These are phyloP conservation scores for Heliconius cydno DNA, from an alignment of 2,888 invertebrate species.

Conservation along the genomic window DNA sequence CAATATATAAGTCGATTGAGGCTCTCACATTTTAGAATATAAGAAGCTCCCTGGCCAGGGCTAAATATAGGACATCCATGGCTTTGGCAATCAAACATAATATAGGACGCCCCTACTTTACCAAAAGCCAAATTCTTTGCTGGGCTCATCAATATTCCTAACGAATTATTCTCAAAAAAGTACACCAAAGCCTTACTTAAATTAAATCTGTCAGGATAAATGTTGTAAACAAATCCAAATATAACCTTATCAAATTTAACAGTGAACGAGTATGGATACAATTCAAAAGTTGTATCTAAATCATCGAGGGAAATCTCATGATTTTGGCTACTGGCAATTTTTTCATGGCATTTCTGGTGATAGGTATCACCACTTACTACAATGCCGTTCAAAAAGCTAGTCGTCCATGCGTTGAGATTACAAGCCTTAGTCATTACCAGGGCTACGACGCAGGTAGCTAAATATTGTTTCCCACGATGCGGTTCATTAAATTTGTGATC, in stretches of 20 bases:
- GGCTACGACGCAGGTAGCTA: constrained; percentile 84
- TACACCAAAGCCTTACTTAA: constrained; percentile 84
- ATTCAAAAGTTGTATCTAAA: constrained; percentile 78
- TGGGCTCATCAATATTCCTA: constrained; percentile 83
- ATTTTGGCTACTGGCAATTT: constrained; percentile 73
- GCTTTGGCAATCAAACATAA: constrained; percentile 87
- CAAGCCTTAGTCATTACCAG: constrained; percentile 84
- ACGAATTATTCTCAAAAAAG: constrained; percentile 81
- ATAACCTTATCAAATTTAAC: constrained; percentile 82
- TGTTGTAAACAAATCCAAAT: constrained; percentile 85
- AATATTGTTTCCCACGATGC: constrained; percentile 85
- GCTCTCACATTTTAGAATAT: constrained; percentile 84
- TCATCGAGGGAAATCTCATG: constrained; percentile 84
- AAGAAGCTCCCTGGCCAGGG: constrained; percentile 83
- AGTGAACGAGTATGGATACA: constrained; percentile 84
- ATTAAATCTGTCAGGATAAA: constrained; percentile 83
- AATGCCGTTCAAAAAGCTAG: constrained; percentile 85
- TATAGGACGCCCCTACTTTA: constrained; percentile 81
- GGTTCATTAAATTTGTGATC: constrained; percentile 80
- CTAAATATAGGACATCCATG: constrained; percentile 84
- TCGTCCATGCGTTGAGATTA: constrained; percentile 85
- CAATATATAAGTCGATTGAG: constrained; percentile 85
- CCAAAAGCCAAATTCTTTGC: constrained; percentile 82
- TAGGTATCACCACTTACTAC: constrained; percentile 84
- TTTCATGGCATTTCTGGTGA: constrained; percentile 76